Conservation (phyloP, 2,888 invertebrate genomes). For the Xylocampa areola region DNA sequence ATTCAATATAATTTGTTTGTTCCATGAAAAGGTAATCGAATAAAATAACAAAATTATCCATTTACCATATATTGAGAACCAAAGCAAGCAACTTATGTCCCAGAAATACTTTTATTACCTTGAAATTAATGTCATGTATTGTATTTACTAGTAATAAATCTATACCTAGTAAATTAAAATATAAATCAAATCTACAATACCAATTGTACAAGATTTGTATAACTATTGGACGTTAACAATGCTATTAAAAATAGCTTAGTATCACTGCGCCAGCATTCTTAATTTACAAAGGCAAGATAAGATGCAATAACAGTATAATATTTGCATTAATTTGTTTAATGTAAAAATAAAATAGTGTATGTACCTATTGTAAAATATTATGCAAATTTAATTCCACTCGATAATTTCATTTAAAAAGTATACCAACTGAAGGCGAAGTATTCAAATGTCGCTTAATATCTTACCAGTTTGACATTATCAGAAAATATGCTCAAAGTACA, state of each 20-base stretch:
- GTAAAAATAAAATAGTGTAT: slow-evolving; percentile 34
- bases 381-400: slow-evolving; percentile 49
- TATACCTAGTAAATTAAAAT: slow-evolving; percentile 61
- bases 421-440: slow-evolving; percentile 8
- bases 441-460: slow-evolving; percentile 44
- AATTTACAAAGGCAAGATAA: slow-evolving; percentile 61
- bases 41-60: slow-evolving; percentile 48
- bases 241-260: slow-evolving; percentile 57
- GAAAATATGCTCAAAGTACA: slow-evolving; percentile 55
- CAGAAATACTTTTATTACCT: slow-evolving; percentile 65
- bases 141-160: slow-evolving; percentile 60
- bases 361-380: slow-evolving; percentile 50
- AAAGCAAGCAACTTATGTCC: slow-evolving; percentile 81
- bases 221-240: slow-evolving; percentile 70
- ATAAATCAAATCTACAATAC: slow-evolving; percentile 70
- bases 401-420: slow-evolving; percentile 33
- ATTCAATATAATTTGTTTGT: no score
- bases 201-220: slow-evolving; percentile 71
- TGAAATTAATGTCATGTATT: slow-evolving; percentile 71
- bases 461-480: slow-evolving; percentile 67
- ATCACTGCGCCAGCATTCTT: slow-evolving; percentile 57
- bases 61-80: slow-evolving; percentile 78
- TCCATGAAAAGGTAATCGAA: not conserved
- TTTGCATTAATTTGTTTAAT: slow-evolving; percentile 48
- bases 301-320: slow-evolving; percentile 65